Evolutionary conservation across 2,113 vertebrate species (phyloP).

Genomic region (Leucosticte australis): DNA sequence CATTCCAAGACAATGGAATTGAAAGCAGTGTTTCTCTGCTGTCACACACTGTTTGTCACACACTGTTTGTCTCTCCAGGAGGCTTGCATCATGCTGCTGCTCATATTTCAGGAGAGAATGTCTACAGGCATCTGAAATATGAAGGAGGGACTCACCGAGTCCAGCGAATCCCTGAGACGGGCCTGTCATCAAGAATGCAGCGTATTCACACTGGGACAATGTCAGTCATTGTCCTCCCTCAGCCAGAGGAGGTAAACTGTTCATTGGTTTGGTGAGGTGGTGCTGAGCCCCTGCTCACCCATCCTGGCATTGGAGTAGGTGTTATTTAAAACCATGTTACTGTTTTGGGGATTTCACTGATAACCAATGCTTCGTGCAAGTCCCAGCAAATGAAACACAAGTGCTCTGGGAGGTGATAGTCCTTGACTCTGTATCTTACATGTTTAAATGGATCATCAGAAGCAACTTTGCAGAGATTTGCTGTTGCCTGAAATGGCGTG

Average conservation of each 20-base stretch:
- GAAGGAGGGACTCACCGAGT: constrained; percentile 94
- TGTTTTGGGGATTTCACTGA: not conserved
- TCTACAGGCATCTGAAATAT: constrained; percentile 85
- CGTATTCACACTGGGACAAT: constrained; percentile 95
- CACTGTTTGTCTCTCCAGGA: constrained; percentile 65
- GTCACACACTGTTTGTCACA: not conserved
- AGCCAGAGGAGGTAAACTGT: constrained; percentile 82
- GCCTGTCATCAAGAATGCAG: constrained; percentile 94
- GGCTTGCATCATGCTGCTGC: constrained; percentile 91
- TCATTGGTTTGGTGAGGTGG: rapidly evolving
- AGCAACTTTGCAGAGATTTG: not conserved
- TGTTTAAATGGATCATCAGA: not conserved
- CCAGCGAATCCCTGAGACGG: constrained; percentile 90
- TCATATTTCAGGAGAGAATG: constrained; percentile 82
- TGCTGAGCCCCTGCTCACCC: not conserved
- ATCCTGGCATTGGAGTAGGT: not conserved
- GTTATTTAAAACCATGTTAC: not conserved
- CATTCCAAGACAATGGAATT: not conserved
- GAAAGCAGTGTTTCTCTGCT: not conserved
- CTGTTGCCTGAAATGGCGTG: not conserved
- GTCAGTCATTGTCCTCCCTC: constrained; percentile 89
- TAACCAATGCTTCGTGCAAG: not conserved
- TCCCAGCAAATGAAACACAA: not conserved
- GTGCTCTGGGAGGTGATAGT: not conserved
- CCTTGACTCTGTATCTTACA: not conserved